Evolutionary conservation across 2,888 invertebrate genomes (phyloP), one percentile per base, ranked within the genome.

Genomic region (Halocaridina rubra): DNA sequence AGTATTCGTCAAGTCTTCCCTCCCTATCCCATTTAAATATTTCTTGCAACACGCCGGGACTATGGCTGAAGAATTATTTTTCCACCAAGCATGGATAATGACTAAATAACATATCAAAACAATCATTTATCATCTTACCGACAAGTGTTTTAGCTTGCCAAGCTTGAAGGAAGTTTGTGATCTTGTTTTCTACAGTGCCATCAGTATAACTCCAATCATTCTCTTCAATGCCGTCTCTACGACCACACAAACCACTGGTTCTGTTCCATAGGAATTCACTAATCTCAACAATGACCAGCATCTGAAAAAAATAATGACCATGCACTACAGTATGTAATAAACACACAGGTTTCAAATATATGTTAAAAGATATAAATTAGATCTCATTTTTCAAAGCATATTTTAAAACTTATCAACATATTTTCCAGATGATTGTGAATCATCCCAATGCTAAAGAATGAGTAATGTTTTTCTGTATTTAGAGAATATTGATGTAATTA

Each of bases 201-300:
- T 94, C 94, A 89, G 93, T 93, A 0, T 93, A 93, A 39, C 91
- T 90, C 88, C 95, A 92, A 90, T 97, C 97, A 89, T 96, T 95
- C 7, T 91, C 91, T 4, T 92, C 91, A 89, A 94, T 92, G 0
- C 95, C 95, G 90, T 97, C 95, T 89, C 96, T 91, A 0, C 92
- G 92, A 0, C 97, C 97, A 90, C 97, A 97, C 0, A 97, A 92
- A 80, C 97, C 97, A 86, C 94, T 94, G 0, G 96, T 95, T 89
- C 94, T 93, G 89, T 95, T 95, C 95, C 96, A 96, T 46, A 95
- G 90, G 1, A 92, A 92, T 29, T 94, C 93, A 0, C 93, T 92
- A 0, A 94, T 94, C 90, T 94, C 94, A 0, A 96, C 91, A 86
- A 94, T 92, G 4, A 96, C 91, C 86, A 94, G 90, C 90, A 94